A percentile compares a stretch with the other conserved stretches of the same genome.
Conservation (phyloP, 1,140 invertebrate species). For the Formica selysi region DNA sequence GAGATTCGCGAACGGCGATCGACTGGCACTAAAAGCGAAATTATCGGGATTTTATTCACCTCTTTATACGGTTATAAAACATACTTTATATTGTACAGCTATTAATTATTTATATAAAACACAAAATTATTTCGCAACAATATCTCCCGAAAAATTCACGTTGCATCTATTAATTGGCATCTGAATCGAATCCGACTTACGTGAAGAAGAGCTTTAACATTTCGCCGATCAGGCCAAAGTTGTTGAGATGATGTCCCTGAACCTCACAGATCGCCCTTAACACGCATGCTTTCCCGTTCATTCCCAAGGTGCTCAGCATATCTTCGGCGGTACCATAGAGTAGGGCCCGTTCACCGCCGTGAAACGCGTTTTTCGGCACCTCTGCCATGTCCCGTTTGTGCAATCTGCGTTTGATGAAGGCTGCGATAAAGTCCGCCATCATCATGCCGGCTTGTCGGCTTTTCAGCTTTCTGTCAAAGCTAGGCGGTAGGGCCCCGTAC, state of each 20-base stretch:
- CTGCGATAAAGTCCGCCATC: conserved; percentile 90
- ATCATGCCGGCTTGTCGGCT: conserved; percentile 90
- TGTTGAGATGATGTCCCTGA: conserved; percentile 91
- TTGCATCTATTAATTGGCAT: neutral
- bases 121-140: neutral
- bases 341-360: conserved; percentile 92
- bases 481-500: conserved; percentile 91
- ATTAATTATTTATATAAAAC: conserved; percentile 1
- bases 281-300: conserved; percentile 93
- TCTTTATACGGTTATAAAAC: neutral
- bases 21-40: conserved; percentile 89
- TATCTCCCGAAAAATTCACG: neutral
- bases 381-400: conserved; percentile 87
- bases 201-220: conserved; percentile 93
- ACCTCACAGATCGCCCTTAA: conserved; percentile 94
- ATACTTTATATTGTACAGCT: neutral
- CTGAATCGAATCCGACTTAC: conserved; percentile 85
- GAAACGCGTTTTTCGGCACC: conserved; percentile 87
- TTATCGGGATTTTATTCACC: neutral
- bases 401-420: conserved; percentile 89
- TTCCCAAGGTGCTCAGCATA: conserved; percentile 91
- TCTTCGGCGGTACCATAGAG: conserved; percentile 92
- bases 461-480: conserved; percentile 90
- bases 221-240: conserved; percentile 93
- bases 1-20: conserved; percentile 91